phyloP scores from a whole-genome alignment of 2,113 vertebrate genomes.

The crab-eating macaque (Macaca fascicularis) region T2T-MFA8v1.1 NC_088388.1:71986501-71987000 shows the following conservation, averaged over 20 bases:
- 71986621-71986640: background rate
- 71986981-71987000: constrained; percentile 62
- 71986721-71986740: background rate
- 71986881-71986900: constrained; percentile 67
- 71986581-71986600: background rate
- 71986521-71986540: background rate
- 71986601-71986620: background rate
- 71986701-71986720: background rate
- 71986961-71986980: constrained; percentile 72
- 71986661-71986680: background rate
- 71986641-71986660: background rate
- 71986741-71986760: background rate
- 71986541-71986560: background rate
- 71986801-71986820: background rate
- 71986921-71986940: constrained; percentile 38
- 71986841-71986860: background rate
- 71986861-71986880: background rate
- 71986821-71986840: background rate
- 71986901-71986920: background rate
- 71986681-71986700: background rate
- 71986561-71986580: background rate
- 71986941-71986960: constrained; percentile 70
- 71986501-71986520: background rate
- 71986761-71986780: background rate
- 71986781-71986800: background rate